These are phyloP conservation scores for Peromyscus leucopus DNA, from an alignment of 2,113 vertebrate genomes.

Conservation along the genomic window DNA sequence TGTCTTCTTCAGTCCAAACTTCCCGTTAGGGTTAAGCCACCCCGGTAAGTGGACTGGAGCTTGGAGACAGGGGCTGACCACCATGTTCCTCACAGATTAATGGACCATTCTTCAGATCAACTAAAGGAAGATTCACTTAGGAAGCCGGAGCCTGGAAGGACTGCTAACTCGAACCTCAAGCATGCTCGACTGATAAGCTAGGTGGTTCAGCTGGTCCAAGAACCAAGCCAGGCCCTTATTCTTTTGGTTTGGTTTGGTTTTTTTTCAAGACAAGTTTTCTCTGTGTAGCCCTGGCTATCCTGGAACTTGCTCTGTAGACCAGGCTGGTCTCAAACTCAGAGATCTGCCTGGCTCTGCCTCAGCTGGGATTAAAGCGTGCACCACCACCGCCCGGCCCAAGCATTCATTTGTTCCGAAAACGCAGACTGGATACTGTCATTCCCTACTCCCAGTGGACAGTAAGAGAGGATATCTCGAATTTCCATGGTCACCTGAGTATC, in stretches of 20 bases:
- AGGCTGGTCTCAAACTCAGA: neutral
- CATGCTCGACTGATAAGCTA: neutral
- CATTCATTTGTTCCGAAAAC: neutral
- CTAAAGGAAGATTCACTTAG: neutral
- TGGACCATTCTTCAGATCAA: neutral
- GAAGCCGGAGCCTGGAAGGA: neutral
- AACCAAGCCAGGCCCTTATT: neutral
- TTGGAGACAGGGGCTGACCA: neutral
- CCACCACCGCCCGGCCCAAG: neutral
- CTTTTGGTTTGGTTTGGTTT: neutral
- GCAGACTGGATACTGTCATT: neutral
- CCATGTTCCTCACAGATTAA: neutral
- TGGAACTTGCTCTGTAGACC: neutral
- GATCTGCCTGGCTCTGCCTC: neutral
- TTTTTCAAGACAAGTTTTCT: neutral
- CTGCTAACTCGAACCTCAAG: neutral
- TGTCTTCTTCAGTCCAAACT: neutral
- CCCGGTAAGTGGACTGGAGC: neutral
- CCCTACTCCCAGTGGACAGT: neutral
- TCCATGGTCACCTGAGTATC: slow-evolving; percentile 36
- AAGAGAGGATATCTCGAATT: slow-evolving; percentile 13
- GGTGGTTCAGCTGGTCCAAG: neutral
- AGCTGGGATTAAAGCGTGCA: neutral
- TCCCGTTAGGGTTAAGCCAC: neutral
- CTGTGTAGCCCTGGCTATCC: neutral